These are phyloP conservation scores for Luehdorfia chinensis DNA, from an alignment of 1,140 invertebrate genomes.

Conservation along the genomic window DNA sequence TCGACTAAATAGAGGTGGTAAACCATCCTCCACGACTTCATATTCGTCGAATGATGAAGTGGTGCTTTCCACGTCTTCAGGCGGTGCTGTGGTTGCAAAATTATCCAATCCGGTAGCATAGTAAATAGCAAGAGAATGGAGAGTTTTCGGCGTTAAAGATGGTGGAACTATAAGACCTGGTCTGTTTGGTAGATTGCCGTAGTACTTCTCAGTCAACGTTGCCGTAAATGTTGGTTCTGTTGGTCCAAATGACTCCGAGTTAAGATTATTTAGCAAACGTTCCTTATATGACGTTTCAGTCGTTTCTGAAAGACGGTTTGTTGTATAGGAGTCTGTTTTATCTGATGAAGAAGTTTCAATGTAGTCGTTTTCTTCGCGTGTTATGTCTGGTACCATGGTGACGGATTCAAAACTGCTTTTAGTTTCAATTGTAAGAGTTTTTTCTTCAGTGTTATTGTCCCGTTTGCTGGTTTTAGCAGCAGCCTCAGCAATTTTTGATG, in stretches of 20 bases:
- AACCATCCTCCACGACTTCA: conserved; percentile 53
- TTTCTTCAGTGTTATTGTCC: conserved; percentile 25
- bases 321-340: conserved; percentile 36
- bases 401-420: conserved; percentile 56
- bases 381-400: conserved; percentile 58
- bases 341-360: conserved; percentile 36
- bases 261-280: conserved; percentile 54
- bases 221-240: conserved; percentile 37
- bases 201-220: conserved; percentile 53
- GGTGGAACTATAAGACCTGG: conserved; percentile 81
- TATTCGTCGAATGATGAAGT: conserved; percentile 48
- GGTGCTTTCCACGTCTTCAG: conserved; percentile 54
- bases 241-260: conserved; percentile 40
- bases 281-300: conserved; percentile 61
- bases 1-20: conserved; percentile 75
- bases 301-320: conserved; percentile 31
- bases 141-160: conserved; percentile 84
- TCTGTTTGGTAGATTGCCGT: conserved; percentile 60
- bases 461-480: conserved; percentile 39
- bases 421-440: conserved; percentile 37
- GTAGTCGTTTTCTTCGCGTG: conserved; percentile 28
- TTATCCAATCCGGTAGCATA: conserved; percentile 84
- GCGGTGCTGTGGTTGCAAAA: conserved; percentile 71
- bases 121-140: conserved; percentile 87
- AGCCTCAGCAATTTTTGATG: conserved; percentile 40